Evolutionary conservation across 2,888 invertebrate species (phyloP), one percentile per base, ranked within the genome.

Genomic region (Agrilus biguttatus): DNA sequence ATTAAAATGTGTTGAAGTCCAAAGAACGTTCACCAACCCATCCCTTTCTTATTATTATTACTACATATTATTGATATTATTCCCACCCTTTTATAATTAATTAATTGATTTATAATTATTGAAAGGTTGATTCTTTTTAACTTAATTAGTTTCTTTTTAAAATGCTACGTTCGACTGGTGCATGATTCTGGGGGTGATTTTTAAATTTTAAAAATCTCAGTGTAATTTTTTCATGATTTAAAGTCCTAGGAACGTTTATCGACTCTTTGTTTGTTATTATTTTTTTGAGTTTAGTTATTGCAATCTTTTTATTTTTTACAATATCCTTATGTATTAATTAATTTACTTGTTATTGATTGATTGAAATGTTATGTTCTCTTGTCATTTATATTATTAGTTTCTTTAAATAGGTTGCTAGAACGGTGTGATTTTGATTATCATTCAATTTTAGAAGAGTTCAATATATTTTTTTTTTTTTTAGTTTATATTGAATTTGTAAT

Each of bases 1-100:
- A 43, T 43, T 39, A 36, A 45, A 43, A 43, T 46, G 40, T 43
- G 41, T 46, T 33, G 44, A 43, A 39, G 39, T 36, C 39, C 38
- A 40, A 45, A 17, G 34, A 42, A 41, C 35, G 33, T 45, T 41
- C 41, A 36, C 41, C 41, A 37, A 32, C 36, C 13, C 34, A 36
- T 36, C 28, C 10, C 28, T 10, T 28, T 28, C 7, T 28, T 21
- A 21, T 21, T 21, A 21, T 33, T 34, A 23, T 33, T 21, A 44
- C 36, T 14, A n/a, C n/a, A n/a, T 2, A 17, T 17, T 17, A 17
- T 17, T 17, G 3, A 4, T 2, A 4, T 17, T 17, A 17, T 33
- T 19, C 17, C 38, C 36, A 33, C 32, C 41, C 36, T 39, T 36
- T 36, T 41, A 36, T 32, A 37, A 37, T n/a, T n/a, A n/a, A n/a